Base-by-base conservation (phyloP, 1,140 invertebrate genomes). In the Pachypeltis micranthus region DNA sequence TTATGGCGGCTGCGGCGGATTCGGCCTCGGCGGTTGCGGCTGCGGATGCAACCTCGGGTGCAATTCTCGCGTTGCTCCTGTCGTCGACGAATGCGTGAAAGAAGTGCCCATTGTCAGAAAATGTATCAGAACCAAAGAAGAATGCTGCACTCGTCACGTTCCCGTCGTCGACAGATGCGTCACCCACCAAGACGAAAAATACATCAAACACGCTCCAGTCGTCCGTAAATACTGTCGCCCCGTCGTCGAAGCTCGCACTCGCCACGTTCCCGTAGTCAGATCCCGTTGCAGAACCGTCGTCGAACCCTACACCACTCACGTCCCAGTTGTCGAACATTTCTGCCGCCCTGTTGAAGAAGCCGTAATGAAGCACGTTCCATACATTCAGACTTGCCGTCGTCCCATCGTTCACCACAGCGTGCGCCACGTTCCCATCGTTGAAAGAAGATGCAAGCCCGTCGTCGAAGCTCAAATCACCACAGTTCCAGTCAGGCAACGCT, bases 271-370 rank as follows among this genome's bases (percentile, higher is more conserved):
- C 14, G 44, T 64, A 2, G 29, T 56, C 12, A 59, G 57, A 44
- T 26, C 25, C 23, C 56, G 63, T n/a, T 29, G 39, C 1, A 56
- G 47, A 23, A 51, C 63, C 14, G 56, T 64, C 23, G 21, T 59
- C 57, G 47, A 64, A 27, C 56, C 56, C 21, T 64, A 64, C 56
- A 64, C 63, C 14, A 16, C n/a, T n/a, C 63, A 64, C 28, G 57
- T 64, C 29, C 63, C 63, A 31, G 28, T 64, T 39, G 26, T 26
- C 31, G 28, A 59, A 26, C 29, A 51, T 7, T 64, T 4, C 44
- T 21, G 34, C n/a, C 31, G 63, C 4, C 63, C 63, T 23, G 63
- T 64, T n/a, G 34, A 59, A 24, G 63, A 64, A 16, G 21, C 47
- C 16, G 24, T 59, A 1, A 14, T 59, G 19, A 59, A 29, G 26